Percentiles rank a stretch among this genome's conserved stretches.
phyloP scores from a whole-genome alignment of 2,888 invertebrate species.

The Drepanosiphum platanoidis region DNA sequence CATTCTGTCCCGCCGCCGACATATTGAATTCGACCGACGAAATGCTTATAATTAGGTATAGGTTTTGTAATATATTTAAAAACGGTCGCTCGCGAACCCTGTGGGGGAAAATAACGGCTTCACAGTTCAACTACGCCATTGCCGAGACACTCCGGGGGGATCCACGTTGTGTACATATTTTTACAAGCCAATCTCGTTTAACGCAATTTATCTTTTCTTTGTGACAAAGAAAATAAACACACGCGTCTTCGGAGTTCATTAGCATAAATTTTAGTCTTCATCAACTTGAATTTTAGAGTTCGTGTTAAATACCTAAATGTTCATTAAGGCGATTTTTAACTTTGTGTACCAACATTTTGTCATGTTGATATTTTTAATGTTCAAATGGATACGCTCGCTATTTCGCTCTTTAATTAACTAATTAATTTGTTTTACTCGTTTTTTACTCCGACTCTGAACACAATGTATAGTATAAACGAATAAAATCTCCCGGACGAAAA shows the following conservation, averaged over 20 bases:
- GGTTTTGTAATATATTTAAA: neutral
- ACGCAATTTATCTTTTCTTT: conserved; percentile 10
- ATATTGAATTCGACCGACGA: neutral
- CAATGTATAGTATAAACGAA: neutral
- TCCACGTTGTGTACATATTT: conserved; percentile 27
- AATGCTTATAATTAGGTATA: neutral
- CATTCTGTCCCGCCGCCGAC: neutral
- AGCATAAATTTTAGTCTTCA: conserved; percentile 15
- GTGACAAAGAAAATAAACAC: conserved; percentile 6
- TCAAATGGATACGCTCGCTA: neutral
- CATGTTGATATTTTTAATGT: neutral
- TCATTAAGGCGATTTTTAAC: neutral
- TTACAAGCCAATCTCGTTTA: conserved; percentile 23
- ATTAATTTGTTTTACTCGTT: neutral
- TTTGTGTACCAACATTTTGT: neutral
- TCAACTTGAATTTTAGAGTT: conserved; percentile 6
- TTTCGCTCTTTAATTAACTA: neutral
- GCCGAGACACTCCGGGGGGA: conserved; percentile 19
- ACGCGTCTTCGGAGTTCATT: conserved; percentile 21
- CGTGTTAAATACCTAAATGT: neutral
- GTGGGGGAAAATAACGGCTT: neutral
- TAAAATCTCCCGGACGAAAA: neutral
- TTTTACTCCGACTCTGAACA: neutral
- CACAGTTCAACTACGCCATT: neutral
- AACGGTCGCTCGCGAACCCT: neutral